A percentile compares a stretch with the other conserved stretches of the same genome.
These are phyloP conservation scores for Callithrix jacchus DNA, from an alignment of 2,113 vertebrate species.

Conservation along the genomic window DNA sequence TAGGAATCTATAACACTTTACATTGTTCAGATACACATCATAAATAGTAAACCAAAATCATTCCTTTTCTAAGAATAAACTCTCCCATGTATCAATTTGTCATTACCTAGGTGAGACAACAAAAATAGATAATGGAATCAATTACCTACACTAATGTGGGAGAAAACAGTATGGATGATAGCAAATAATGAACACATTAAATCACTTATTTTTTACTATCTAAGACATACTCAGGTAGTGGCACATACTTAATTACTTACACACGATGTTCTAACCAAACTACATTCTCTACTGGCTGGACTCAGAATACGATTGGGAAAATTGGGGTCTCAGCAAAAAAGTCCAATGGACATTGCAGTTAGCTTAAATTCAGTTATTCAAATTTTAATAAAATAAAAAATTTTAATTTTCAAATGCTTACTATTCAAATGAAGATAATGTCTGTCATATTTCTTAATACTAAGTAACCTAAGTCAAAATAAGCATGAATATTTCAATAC, in stretches of 20 bases:
- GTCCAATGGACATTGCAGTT: background rate
- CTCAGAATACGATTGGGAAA: background rate
- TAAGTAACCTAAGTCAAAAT: background rate
- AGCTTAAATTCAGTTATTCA: background rate
- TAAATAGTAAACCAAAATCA: background rate
- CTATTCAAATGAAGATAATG: slow-evolving; percentile 6
- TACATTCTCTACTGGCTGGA: background rate
- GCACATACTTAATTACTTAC: background rate
- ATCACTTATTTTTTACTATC: background rate
- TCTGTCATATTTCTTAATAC: background rate
- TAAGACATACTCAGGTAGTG: background rate
- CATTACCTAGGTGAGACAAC: background rate
- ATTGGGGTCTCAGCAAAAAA: background rate
- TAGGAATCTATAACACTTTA: background rate
- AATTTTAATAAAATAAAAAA: slow-evolving; percentile 13
- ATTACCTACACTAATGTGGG: background rate
- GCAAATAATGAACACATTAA: background rate
- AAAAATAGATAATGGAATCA: slow-evolving; percentile 9
- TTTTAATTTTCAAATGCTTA: background rate
- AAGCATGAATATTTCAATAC: background rate
- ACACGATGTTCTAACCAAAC: background rate
- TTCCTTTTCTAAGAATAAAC: slow-evolving; percentile 14
- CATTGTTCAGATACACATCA: background rate
- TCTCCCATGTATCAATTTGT: background rate
- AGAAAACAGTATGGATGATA: background rate